Conservation (phyloP, 2,888 invertebrate genomes). For the Phoronis australis region DNA sequence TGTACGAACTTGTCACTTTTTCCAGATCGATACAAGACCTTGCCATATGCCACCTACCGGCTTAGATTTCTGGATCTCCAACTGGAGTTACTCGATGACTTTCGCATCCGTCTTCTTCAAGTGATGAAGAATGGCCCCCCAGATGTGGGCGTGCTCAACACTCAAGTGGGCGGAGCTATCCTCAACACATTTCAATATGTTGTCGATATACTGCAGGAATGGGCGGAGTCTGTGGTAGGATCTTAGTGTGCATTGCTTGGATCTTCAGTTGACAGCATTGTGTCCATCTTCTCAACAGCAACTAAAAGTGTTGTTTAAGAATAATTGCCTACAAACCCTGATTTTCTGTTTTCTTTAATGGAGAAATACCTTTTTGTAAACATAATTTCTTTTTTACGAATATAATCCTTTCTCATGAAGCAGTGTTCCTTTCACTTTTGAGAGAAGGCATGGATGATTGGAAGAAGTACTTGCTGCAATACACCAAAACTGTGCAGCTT, state of each 20-base stretch:
- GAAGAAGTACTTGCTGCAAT: no score
- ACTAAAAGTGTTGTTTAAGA: no score
- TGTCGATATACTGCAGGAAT: conserved; percentile 66
- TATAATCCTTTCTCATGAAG: no score
- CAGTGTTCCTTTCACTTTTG: no score
- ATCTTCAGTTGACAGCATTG: conserved; percentile 72
- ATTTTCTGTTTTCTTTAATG: no score
- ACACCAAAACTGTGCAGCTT: no score
- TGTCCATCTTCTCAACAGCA: conserved; percentile 85
- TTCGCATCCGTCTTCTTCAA: conserved; percentile 80
- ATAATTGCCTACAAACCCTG: no score
- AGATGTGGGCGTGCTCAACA: conserved; percentile 51
- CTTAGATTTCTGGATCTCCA: conserved; percentile 81
- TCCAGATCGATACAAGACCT: conserved; percentile 69
- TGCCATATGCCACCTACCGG: conserved; percentile 65
- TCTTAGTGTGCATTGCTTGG: no score
- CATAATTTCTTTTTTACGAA: no score
- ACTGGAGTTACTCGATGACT: conserved; percentile 83
- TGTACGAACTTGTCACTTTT: no score
- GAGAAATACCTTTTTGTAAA: no score
- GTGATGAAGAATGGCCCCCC: conserved; percentile 60
- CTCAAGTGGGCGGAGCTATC: conserved; percentile 62
- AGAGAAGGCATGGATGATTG: no score
- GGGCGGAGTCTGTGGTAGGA: conserved; percentile 67
- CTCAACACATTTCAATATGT: conserved; percentile 72